Percentiles rank a stretch among this genome's conserved stretches.
phyloP scores from a whole-genome alignment of 2,113 vertebrate genomes.

The Morone saxatilis region DNA sequence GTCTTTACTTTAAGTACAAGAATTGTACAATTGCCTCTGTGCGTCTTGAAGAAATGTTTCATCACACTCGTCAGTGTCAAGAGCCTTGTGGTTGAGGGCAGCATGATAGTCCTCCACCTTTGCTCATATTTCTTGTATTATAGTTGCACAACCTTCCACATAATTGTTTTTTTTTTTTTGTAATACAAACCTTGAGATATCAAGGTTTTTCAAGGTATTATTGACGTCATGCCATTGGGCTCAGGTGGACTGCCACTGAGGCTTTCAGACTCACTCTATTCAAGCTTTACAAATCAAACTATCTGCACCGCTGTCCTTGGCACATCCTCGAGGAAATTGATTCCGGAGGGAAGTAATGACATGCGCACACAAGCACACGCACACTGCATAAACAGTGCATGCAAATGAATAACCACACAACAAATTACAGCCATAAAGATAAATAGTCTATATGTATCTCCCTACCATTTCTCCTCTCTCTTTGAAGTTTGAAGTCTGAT shows the following conservation, averaged over 20 bases:
- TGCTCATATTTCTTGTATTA: slow-evolving; percentile 5
- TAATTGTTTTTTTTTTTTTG: not conserved
- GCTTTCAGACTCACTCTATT: slow-evolving; percentile 37
- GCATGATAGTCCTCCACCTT: slow-evolving; percentile 4
- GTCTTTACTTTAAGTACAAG: not conserved
- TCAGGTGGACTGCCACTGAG: slow-evolving; percentile 40
- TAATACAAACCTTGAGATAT: slow-evolving; percentile 25
- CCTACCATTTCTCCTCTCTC: slow-evolving; percentile 11
- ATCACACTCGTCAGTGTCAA: not conserved
- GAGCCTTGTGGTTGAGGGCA: not conserved
- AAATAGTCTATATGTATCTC: slow-evolving; percentile 7
- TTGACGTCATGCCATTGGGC: slow-evolving; percentile 19
- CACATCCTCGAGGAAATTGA: slow-evolving; percentile 56
- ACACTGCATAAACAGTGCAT: slow-evolving; percentile 5
- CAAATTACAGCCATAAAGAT: not conserved
- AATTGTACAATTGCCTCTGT: slow-evolving; percentile 8
- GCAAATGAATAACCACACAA: slow-evolving; percentile 4
- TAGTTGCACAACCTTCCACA: not conserved
- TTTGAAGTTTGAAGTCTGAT: slow-evolving; percentile 46
- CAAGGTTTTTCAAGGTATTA: slow-evolving; percentile 22
- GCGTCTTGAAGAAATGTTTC: slow-evolving; percentile 7
- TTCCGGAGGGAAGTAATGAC: slow-evolving; percentile 26
- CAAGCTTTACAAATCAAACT: slow-evolving; percentile 61
- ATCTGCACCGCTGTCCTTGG: slow-evolving; percentile 56
- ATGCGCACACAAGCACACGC: not conserved